phyloP scores from a whole-genome alignment of 2,888 invertebrate species.

The Napeogenes inachia region DNA sequence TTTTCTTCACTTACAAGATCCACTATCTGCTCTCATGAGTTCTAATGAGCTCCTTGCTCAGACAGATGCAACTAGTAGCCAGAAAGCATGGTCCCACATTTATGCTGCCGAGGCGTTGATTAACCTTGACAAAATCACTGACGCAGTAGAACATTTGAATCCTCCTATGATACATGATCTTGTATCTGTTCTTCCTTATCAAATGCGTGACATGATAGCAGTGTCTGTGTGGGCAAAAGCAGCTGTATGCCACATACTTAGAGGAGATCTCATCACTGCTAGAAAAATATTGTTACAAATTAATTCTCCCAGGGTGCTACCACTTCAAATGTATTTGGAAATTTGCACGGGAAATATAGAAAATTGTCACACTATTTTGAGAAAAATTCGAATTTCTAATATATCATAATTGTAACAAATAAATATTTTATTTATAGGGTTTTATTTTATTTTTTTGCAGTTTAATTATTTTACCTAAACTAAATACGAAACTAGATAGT shows the following conservation, averaged over 20 bases:
- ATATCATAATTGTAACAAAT: slow-evolving; percentile 40
- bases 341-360: slow-evolving; percentile 73
- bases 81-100: slow-evolving; percentile 88
- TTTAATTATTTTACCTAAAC: too few species aligned
- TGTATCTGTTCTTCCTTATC: slow-evolving; percentile 62
- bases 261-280: slow-evolving; percentile 68
- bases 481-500: too few species aligned
- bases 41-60: slow-evolving; percentile 85
- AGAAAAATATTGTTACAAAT: slow-evolving; percentile 70
- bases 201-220: slow-evolving; percentile 68
- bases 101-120: slow-evolving; percentile 94
- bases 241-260: slow-evolving; percentile 68
- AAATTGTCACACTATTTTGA: slow-evolving; percentile 67
- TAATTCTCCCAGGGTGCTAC: slow-evolving; percentile 66
- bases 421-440: background rate
- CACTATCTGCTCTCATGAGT: slow-evolving; percentile 86
- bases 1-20: slow-evolving; percentile 89
- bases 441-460: background rate
- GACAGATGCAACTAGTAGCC: slow-evolving; percentile 74
- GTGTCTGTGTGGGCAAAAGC: slow-evolving; percentile 75
- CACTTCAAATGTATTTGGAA: slow-evolving; percentile 78
- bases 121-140: slow-evolving; percentile 86
- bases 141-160: slow-evolving; percentile 90
- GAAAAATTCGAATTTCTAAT: slow-evolving; percentile 59
- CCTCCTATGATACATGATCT: slow-evolving; percentile 81